A percentile compares a stretch with the other conserved stretches of the same genome.
These are phyloP conservation scores for Erebia palarica DNA, from an alignment of 2,888 invertebrate genomes.

Conservation along the genomic window DNA sequence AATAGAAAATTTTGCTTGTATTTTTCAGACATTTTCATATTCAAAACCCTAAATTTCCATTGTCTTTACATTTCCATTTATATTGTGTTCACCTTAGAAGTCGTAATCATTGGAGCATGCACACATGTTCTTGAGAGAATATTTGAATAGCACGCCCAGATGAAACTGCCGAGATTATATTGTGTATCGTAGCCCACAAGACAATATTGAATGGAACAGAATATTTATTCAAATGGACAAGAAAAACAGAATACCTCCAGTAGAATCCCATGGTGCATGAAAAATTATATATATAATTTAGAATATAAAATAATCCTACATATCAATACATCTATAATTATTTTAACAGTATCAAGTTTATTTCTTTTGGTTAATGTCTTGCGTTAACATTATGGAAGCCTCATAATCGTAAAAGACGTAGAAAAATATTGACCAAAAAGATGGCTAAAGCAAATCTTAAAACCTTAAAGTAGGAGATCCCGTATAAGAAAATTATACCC, in stretches of 20 bases:
- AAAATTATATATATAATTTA: no score
- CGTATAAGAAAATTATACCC: no score
- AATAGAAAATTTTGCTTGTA: background rate
- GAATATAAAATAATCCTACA: no score
- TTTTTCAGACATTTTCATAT: constrained; percentile 17
- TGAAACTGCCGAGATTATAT: constrained; percentile 54
- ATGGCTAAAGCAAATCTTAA: no score
- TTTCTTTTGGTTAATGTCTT: no score
- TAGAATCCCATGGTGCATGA: background rate
- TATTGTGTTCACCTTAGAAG: constrained; percentile 50
- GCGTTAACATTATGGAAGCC: no score
- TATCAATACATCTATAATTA: no score
- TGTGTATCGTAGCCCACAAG: constrained; percentile 56
- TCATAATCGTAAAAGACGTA: no score
- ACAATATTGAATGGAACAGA: constrained; percentile 68
- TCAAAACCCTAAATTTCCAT: constrained; percentile 17
- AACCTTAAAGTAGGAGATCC: no score
- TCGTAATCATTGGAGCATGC: constrained; percentile 73
- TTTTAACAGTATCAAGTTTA: no score
- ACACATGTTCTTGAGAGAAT: constrained; percentile 66
- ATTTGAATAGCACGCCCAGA: constrained; percentile 55
- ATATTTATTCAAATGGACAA: constrained; percentile 20
- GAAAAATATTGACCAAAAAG: no score
- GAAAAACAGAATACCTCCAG: background rate
- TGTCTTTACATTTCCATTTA: constrained; percentile 30